Conservation (phyloP, 2,888 invertebrate species). For the Lypha dubia region DNA sequence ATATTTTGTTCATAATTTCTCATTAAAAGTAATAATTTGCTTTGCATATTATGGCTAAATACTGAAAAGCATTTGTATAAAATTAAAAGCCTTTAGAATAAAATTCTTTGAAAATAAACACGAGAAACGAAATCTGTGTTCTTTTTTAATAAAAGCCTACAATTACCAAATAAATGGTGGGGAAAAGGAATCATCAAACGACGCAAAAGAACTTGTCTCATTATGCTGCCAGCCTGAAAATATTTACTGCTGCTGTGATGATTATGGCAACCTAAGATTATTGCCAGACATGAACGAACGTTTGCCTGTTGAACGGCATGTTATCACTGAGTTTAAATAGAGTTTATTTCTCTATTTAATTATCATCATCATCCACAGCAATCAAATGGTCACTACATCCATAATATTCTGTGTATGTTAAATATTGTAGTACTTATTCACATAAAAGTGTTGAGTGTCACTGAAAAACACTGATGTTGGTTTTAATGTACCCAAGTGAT, state of each 20-base stretch:
- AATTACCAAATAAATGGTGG: slow-evolving; percentile 21
- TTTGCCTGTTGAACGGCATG: neutral
- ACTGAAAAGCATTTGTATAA: neutral
- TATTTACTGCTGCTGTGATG: slow-evolving; percentile 41
- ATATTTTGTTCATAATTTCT: slow-evolving; percentile 21
- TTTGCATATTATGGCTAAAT: neutral
- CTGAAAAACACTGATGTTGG: slow-evolving; percentile 2
- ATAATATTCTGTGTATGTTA: slow-evolving; percentile 9
- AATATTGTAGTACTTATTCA: slow-evolving; percentile 2
- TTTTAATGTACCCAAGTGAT: neutral
- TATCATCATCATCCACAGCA: slow-evolving; percentile 24
- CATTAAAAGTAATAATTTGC: slow-evolving; percentile 13
- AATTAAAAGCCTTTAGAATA: neutral
- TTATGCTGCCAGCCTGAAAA: slow-evolving; percentile 58
- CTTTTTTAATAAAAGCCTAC: slow-evolving; percentile 5
- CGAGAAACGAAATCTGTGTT: slow-evolving; percentile 29
- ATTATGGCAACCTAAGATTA: slow-evolving; percentile 30
- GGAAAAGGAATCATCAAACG: neutral
- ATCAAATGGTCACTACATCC: neutral
- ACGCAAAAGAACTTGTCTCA: slow-evolving; percentile 60
- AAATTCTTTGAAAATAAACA: slow-evolving; percentile 32
- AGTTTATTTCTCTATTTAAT: slow-evolving; percentile 14
- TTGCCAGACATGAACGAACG: slow-evolving; percentile 54
- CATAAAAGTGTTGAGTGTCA: slow-evolving; percentile 49
- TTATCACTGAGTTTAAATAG: slow-evolving; percentile 17